Conservation (phyloP, 1,140 invertebrate species). For the Lineus longissimus region DNA sequence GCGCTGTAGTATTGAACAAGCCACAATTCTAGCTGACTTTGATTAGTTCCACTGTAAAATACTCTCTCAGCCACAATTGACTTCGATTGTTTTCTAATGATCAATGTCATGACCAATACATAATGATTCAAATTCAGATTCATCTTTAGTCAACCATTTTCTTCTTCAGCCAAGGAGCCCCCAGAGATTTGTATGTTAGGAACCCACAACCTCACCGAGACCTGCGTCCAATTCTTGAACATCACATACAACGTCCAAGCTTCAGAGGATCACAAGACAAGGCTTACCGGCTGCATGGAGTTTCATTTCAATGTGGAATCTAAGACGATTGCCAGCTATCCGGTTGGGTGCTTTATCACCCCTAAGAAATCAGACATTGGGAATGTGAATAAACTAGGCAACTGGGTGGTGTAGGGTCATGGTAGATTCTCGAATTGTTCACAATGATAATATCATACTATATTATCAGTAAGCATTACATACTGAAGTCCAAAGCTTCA, state of each 20-base stretch:
- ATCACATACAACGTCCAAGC: not conserved
- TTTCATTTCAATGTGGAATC: not conserved
- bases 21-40: no score
- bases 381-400: not conserved
- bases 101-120: no score
- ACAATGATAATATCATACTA: no score
- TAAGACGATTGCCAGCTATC: constrained; percentile 2
- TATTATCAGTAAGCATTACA: no score
- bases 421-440: no score
- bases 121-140: no score
- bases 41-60: no score
- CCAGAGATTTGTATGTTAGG: not conserved
- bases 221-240: constrained; percentile 1
- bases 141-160: no score
- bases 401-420: not conserved
- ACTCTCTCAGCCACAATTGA: no score
- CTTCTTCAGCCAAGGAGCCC: constrained; percentile 1
- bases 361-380: not conserved
- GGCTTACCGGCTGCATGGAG: not conserved
- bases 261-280: not conserved
- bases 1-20: no score
- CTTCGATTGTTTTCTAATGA: no score
- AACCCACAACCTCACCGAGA: not conserved
- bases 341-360: not conserved
- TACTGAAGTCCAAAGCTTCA: no score